Percentiles rank a stretch among this genome's conserved stretches.
Conservation (phyloP, 2,888 invertebrate species). For the Phlogophora meticulosa region DNA sequence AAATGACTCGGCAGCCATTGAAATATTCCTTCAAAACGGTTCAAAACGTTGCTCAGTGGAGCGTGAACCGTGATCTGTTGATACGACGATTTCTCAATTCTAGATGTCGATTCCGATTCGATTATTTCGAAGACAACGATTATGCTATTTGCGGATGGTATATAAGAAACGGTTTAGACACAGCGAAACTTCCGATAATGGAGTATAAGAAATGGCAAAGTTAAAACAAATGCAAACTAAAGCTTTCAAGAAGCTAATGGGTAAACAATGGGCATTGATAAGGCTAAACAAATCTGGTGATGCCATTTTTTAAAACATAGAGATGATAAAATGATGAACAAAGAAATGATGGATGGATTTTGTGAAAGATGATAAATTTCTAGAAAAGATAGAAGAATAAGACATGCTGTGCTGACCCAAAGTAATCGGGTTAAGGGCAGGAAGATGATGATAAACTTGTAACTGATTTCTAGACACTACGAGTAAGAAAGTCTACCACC, state of each 20-base stretch:
- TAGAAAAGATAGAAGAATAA: too few species aligned
- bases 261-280: neutral
- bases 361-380: too few species aligned
- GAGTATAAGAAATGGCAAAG: neutral
- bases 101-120: constrained; percentile 33
- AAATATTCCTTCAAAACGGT: constrained; percentile 58
- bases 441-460: too few species aligned
- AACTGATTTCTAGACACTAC: too few species aligned
- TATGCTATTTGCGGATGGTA: neutral
- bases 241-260: neutral
- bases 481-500: too few species aligned
- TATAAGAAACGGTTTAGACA: neutral
- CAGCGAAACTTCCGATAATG: neutral
- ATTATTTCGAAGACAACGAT: constrained; percentile 36
- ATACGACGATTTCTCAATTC: constrained; percentile 48
- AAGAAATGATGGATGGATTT: too few species aligned
- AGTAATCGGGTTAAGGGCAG: too few species aligned
- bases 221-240: neutral
- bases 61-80: constrained; percentile 38
- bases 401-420: too few species aligned
- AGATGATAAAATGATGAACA: too few species aligned
- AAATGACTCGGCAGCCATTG: constrained; percentile 61
- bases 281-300: neutral
- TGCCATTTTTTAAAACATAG: too few species aligned
- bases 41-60: constrained; percentile 48